Evolutionary conservation across 2,113 vertebrate species (phyloP).

Genomic region (Thamnaconus septentrionalis): DNA sequence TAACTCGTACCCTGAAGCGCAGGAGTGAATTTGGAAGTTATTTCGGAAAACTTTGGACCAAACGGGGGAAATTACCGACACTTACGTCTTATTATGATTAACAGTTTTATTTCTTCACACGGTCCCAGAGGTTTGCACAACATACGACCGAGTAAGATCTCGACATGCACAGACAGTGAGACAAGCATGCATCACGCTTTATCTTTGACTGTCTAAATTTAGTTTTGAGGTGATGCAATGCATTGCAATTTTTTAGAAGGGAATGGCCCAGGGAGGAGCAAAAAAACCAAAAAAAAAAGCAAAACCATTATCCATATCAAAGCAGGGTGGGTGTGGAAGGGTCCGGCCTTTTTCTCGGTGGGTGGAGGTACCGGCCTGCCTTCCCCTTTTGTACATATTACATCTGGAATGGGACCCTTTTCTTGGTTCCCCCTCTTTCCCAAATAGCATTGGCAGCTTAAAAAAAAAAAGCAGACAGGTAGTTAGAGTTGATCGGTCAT

Average conservation of each 20-base stretch:
- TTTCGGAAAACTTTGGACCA: too few species aligned
- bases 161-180: constrained; percentile 6
- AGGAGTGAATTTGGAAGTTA: too few species aligned
- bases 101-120: too few species aligned
- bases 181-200: constrained; percentile 27
- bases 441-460: constrained; percentile 78
- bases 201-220: constrained; percentile 36
- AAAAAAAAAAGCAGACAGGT: constrained; percentile 71
- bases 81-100: too few species aligned
- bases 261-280: constrained; percentile 20
- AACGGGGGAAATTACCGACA: too few species aligned
- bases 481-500: constrained; percentile 79
- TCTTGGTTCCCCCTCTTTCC: constrained; percentile 22
- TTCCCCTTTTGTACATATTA: constrained; percentile 69
- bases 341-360: constrained; percentile 36
- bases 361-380: constrained; percentile 70
- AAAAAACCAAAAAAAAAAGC: not conserved
- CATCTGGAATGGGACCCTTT: constrained; percentile 72
- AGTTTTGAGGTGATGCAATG: constrained; percentile 33
- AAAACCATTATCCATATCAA: constrained; percentile 47
- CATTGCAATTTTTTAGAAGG: constrained; percentile 42
- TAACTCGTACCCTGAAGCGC: too few species aligned
- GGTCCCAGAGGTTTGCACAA: too few species aligned
- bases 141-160: too few species aligned
- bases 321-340: constrained; percentile 54